These are phyloP conservation scores for Spondyliosoma cantharus DNA, from an alignment of 2,797 vertebrate genomes.

Conservation along the genomic window DNA sequence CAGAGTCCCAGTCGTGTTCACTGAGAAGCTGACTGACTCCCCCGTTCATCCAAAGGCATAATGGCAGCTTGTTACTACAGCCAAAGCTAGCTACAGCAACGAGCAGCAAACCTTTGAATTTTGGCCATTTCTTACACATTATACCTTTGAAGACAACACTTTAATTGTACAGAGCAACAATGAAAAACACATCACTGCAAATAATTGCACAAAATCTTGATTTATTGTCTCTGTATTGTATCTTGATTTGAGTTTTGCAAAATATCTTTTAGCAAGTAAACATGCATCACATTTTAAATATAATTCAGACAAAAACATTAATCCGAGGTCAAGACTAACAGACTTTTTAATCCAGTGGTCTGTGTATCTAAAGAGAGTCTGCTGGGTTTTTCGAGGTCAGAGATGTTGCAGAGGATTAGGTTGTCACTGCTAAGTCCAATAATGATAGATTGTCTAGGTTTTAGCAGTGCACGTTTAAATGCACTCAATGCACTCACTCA, in stretches of 20 bases:
- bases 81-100: too few species aligned
- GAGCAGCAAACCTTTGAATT: too few species aligned
- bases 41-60: too few species aligned
- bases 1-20: too few species aligned
- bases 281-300: too few species aligned
- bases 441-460: slow-evolving; percentile 50
- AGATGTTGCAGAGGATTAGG: slow-evolving; percentile 41
- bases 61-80: too few species aligned
- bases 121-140: too few species aligned
- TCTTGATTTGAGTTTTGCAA: neutral
- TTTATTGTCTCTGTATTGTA: neutral
- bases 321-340: slow-evolving; percentile 22
- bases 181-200: neutral
- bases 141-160: too few species aligned
- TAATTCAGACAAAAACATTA: neutral
- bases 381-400: slow-evolving; percentile 12
- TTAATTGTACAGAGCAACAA: neutral
- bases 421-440: slow-evolving; percentile 42
- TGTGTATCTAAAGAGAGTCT: slow-evolving; percentile 22
- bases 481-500: neutral
- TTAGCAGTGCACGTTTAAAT: slow-evolving; percentile 14
- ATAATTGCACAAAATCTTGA: neutral
- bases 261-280: too few species aligned
- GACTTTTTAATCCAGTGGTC: slow-evolving; percentile 23
- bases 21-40: too few species aligned